phyloP scores from a whole-genome alignment of 2,888 invertebrate species.

The Crocallis elinguaria region DNA sequence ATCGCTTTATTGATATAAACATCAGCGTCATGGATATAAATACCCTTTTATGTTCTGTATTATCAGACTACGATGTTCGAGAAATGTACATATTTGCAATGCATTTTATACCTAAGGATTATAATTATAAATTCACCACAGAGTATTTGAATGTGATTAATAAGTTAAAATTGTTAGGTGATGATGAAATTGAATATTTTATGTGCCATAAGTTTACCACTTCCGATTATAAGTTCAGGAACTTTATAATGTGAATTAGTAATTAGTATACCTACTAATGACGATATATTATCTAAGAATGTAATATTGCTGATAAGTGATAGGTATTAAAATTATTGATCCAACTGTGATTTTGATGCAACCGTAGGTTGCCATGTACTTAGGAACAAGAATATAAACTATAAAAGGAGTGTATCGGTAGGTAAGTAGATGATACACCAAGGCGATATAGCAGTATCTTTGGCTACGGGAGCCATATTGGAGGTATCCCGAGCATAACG shows the following conservation, averaged over 20 bases:
- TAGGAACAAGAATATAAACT: too few relatives aligned
- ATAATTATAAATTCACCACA: background rate
- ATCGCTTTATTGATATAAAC: background rate
- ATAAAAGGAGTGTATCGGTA: too few relatives aligned
- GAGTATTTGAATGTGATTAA: background rate
- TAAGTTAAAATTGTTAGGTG: slow-evolving; percentile 36
- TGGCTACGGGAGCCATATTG: too few relatives aligned
- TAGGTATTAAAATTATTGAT: too few relatives aligned
- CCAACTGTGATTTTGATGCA: too few relatives aligned
- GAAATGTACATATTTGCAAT: slow-evolving; percentile 22
- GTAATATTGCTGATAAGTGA: too few relatives aligned
- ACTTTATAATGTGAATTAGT: background rate
- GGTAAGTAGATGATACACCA: too few relatives aligned
- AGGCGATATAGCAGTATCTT: too few relatives aligned
- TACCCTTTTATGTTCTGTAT: background rate
- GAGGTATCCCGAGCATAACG: too few relatives aligned
- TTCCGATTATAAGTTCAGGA: slow-evolving; percentile 1
- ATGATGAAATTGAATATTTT: slow-evolving; percentile 42
- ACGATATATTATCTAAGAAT: too few relatives aligned
- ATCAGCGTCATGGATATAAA: background rate
- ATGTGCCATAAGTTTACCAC: slow-evolving; percentile 39
- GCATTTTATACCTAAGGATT: background rate
- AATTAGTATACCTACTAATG: too few relatives aligned
- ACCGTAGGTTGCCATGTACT: too few relatives aligned
- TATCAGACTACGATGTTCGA: slow-evolving; percentile 21